Evolutionary conservation across 2,113 vertebrate species (phyloP).

Genomic region (Ramphastos sulfuratus): DNA sequence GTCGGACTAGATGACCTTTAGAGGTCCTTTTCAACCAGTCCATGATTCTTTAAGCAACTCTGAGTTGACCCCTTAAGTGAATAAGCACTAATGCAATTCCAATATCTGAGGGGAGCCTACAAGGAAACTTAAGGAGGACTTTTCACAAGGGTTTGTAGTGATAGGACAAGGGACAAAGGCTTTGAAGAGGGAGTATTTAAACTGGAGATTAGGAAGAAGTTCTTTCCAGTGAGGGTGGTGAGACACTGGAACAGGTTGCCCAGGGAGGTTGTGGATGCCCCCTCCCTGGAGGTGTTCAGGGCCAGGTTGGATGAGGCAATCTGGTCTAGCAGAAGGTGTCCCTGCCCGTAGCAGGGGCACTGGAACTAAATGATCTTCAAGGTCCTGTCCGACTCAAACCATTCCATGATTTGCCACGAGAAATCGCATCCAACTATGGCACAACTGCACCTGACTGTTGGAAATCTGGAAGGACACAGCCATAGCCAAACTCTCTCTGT

Average conservation of each 20-base stretch:
- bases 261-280: not conserved
- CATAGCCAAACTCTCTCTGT: not conserved
- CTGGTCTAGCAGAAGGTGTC: not conserved
- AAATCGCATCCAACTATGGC: fast-evolving
- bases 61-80: too few species aligned
- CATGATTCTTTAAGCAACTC: too few species aligned
- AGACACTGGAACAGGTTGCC: not conserved
- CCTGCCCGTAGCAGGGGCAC: too few species aligned
- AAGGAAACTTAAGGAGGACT: not conserved
- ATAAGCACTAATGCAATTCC: not conserved
- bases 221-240: too few species aligned
- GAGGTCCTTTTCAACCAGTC: too few species aligned
- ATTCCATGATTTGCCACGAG: not conserved
- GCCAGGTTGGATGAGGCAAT: not conserved
- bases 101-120: not conserved
- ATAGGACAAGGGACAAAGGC: not conserved
- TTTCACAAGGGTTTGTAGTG: not conserved
- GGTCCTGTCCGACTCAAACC: not conserved
- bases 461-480: not conserved
- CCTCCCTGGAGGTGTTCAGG: not conserved
- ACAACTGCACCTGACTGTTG: not conserved
- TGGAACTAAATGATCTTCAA: too few species aligned
- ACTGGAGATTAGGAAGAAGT: not conserved
- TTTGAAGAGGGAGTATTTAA: not conserved
- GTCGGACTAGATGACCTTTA: too few species aligned